Evolutionary conservation across 1,140 invertebrate species (phyloP).

Genomic region (Zaprionus davidi): DNA sequence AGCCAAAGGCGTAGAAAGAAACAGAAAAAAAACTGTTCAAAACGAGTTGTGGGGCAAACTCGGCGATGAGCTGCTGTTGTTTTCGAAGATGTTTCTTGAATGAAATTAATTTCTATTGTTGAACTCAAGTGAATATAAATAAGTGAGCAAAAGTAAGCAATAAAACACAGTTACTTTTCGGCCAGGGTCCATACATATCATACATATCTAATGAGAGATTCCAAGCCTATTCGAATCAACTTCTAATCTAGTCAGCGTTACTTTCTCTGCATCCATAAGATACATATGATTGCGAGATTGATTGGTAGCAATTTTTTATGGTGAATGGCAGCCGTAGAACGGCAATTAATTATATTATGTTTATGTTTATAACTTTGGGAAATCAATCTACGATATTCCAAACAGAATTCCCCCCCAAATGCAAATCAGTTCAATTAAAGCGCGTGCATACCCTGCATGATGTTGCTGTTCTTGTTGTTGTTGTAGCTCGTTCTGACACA

Average conservation of each 20-base stretch:
- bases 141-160: constrained; percentile 47
- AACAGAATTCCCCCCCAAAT: constrained; percentile 31
- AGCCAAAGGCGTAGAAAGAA: constrained; percentile 11
- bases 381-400: constrained; percentile 1
- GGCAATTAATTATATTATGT: background rate
- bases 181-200: background rate
- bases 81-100: constrained; percentile 68
- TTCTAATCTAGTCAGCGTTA: background rate
- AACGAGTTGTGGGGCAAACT: constrained; percentile 53
- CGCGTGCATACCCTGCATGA: constrained; percentile 57
- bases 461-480: constrained; percentile 24
- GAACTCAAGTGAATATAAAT: constrained; percentile 42
- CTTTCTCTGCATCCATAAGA: background rate
- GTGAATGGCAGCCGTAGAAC: background rate
- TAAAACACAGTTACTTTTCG: constrained; percentile 41
- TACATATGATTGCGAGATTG: background rate
- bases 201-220: background rate
- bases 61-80: constrained; percentile 17
- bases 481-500: constrained; percentile 35
- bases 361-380: background rate
- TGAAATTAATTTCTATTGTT: constrained; percentile 80
- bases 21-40: constrained; percentile 11
- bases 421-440: constrained; percentile 73
- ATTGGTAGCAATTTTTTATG: background rate
- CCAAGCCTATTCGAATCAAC: background rate